Base-by-base conservation (phyloP, 2,888 invertebrate genomes). In the Onchidella celtica region DNA sequence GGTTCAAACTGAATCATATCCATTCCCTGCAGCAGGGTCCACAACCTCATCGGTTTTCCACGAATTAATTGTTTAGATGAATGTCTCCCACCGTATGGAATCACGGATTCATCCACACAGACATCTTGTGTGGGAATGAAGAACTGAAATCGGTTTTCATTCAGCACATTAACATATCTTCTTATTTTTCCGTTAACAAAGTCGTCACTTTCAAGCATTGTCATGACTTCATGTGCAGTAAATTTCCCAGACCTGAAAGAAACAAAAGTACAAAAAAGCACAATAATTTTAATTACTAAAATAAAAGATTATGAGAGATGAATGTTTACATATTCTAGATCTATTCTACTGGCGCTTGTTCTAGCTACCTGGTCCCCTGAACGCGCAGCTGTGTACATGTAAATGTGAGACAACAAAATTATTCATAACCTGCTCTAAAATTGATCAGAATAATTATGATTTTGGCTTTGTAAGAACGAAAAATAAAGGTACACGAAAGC, bases 1-100 rank as follows among this genome's bases (percentile, higher is more conserved):
- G 83, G 81, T 34, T 82, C 81, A 74, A 81, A 75, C 66, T 85
- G 83, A 2, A 85, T 9, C 17, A 76, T n/a, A n/a, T n/a, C n/a
- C 70, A 59, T 84, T 84, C 24, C 84, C 84, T 1, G 72, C 32
- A n/a, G 82, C 57, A n/a, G 83, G 70, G 24, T 72, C 72, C 38
- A 85, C 55, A 32, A 72, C 63, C 86, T 83, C n/a, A n/a, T n/a
- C n/a, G n/a, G n/a, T n/a, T 85, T 55, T 86, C 66, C 73, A 85
- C 88, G 75, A 83, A 89, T 1, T 87, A 85, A 85, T 84, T 86
- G 21, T 85, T 38, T 29, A 87, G 83, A 21, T 85, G 86, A 78
- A 76, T 88, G 87, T 47, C 78, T 32, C 21, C 87, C 92, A 86
- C 88, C 92, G 83, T 93, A 93, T 36, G 91, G 89, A n/a, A 91